Evolutionary conservation across 2,888 invertebrate species (phyloP).

Genomic region (Drosophila subsilvestris): DNA sequence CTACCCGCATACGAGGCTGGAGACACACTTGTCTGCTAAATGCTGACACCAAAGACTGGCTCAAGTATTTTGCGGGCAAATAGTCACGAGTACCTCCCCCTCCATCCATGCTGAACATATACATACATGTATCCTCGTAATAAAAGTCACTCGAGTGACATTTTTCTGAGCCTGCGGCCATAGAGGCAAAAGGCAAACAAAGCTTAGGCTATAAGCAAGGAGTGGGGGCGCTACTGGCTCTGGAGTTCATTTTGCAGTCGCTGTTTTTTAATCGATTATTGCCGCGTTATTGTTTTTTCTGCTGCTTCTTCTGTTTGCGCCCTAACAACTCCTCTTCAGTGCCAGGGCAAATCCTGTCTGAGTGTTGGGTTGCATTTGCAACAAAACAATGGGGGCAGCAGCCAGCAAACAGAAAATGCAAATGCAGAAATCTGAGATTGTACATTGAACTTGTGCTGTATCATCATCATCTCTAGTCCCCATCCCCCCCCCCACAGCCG

Average conservation of each 20-base stretch:
- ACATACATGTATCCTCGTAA: constrained; percentile 50
- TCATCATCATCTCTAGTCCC: constrained; percentile 36
- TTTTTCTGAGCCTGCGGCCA: constrained; percentile 75
- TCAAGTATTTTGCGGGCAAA: constrained; percentile 79
- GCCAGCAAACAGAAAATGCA: constrained; percentile 40
- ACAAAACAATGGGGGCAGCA: constrained; percentile 24
- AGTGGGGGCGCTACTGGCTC: constrained; percentile 9
- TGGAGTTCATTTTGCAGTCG: constrained; percentile 47
- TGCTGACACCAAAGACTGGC: constrained; percentile 74
- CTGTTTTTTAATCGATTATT: constrained; percentile 76
- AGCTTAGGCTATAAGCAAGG: constrained; percentile 27
- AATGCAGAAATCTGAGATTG: constrained; percentile 59
- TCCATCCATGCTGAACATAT: background rate
- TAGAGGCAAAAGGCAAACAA: constrained; percentile 72
- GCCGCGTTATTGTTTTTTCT: constrained; percentile 61
- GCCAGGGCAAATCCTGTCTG: constrained; percentile 72
- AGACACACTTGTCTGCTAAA: constrained; percentile 69
- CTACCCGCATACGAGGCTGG: constrained; percentile 6
- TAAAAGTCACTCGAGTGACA: constrained; percentile 81
- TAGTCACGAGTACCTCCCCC: constrained; percentile 51
- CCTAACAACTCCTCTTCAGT: background rate
- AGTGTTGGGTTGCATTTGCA: constrained; percentile 51
- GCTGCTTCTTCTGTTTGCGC: constrained; percentile 6
- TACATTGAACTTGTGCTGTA: constrained; percentile 72
- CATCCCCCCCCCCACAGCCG: background rate